A percentile compares a stretch with the other conserved stretches of the same genome.
Evolutionary conservation across 2,888 invertebrate species (phyloP).

Genomic region (Frankliniella intonsa): DNA sequence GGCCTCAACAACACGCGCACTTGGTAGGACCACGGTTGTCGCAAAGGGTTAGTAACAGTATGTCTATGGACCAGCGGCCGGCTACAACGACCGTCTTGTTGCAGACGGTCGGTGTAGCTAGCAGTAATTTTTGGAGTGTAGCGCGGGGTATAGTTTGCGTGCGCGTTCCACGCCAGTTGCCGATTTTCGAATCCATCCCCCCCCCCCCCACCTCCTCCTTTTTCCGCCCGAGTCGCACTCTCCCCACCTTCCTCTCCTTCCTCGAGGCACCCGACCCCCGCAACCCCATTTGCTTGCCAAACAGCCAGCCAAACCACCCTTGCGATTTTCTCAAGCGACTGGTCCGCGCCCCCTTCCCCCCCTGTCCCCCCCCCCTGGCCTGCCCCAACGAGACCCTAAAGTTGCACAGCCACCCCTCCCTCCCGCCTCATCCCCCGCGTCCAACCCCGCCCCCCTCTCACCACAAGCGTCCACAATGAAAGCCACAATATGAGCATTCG

Average conservation of each 20-base stretch:
- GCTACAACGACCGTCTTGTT: no score
- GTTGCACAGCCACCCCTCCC: no score
- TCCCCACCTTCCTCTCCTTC: background rate
- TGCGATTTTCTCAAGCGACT: slow-evolving; percentile 22
- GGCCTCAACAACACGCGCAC: no score
- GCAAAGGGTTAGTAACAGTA: no score
- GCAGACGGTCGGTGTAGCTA: no score
- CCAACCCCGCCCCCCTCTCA: background rate
- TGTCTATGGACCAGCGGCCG: no score
- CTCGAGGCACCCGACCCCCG: background rate
- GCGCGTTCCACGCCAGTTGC: background rate
- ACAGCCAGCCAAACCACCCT: slow-evolving; percentile 7
- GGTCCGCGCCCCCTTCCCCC: background rate
- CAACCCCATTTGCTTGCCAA: slow-evolving; percentile 26
- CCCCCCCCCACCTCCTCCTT: background rate
- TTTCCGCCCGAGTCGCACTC: background rate
- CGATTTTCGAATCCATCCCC: background rate
- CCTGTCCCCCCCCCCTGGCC: background rate
- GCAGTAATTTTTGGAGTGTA: no score
- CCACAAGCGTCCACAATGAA: background rate
- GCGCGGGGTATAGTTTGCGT: background rate
- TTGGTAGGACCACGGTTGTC: no score
- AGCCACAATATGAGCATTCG: background rate
- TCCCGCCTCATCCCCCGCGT: background rate
- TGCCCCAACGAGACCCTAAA: background rate